Base-by-base conservation (phyloP, 2,888 invertebrate species). In the Noctua janthina region DNA sequence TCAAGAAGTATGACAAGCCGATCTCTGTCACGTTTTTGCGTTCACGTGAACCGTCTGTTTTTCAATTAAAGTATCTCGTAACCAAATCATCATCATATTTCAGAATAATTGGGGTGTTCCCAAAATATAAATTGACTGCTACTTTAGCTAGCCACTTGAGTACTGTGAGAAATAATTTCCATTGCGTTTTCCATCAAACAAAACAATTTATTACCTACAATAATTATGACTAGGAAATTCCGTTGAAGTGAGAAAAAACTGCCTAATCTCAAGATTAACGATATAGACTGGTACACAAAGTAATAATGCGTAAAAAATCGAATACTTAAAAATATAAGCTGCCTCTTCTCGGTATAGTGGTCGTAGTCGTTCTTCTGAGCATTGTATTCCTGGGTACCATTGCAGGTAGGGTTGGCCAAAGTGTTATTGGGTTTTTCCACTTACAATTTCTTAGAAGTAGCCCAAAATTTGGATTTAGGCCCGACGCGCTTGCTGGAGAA, bases 1-100 rank as follows among this genome's bases (percentile, higher is more conserved):
- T 84, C 73, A 84, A 87, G 75, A 59, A 29, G 46, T 70, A 79
- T 68, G 62, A 70, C 70, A 13, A 72, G 51, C 17, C 43, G 29
- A 35, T 66, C 67, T 4, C 43, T 39, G 62, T 74, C 78, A 86
- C 78, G 84, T 86, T 86, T 82, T 59, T 68, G 13, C 29, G 15
- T 46, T 69, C 79, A 84, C n/a, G 74, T 79, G 74, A 43, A 29
- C 46, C 2, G 79, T 29, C 46, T 66, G 46, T 39, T 39, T 72
- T 73, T 73, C 10, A 67, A 64, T 67, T 72, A 72, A 54, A 70
- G 15, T 46, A 56, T 43, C 43, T 43, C 67, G 7, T 67, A 64
- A 64, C 35, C 35, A 35, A 64, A 66, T 64, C 35, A 64, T 64
- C 8, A 43, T 71, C 43, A n/a, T 62, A n/a, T 35, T 29, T 54